Conservation (phyloP, 2,888 invertebrate genomes). For the Clepsis dumicolana region DNA sequence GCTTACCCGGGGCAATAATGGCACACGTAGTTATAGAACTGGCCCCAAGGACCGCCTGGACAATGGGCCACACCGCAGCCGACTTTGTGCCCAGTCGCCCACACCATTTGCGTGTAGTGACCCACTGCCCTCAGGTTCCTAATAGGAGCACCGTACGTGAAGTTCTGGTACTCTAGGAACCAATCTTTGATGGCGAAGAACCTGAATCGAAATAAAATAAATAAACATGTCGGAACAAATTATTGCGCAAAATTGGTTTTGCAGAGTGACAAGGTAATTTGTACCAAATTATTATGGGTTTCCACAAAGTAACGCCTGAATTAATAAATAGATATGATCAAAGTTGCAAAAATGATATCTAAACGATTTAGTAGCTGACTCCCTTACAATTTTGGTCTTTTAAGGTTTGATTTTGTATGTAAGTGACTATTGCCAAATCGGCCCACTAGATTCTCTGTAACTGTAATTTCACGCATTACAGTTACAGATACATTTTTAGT, state of each 20-base stretch:
- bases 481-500: too few relatives aligned
- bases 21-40: constrained; percentile 93
- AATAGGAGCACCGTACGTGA: constrained; percentile 88
- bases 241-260: not conserved
- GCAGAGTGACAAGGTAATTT: not conserved
- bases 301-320: not conserved
- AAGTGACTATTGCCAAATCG: too few relatives aligned
- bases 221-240: not conserved
- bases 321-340: too few relatives aligned
- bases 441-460: too few relatives aligned
- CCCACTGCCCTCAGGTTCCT: constrained; percentile 89
- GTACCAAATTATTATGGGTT: not conserved
- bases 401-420: too few relatives aligned
- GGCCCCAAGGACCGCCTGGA: constrained; percentile 86
- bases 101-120: constrained; percentile 94
- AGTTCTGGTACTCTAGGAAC: constrained; percentile 91
- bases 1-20: constrained; percentile 94
- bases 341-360: too few relatives aligned
- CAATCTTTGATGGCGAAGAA: constrained; percentile 92
- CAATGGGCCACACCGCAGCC: constrained; percentile 92
- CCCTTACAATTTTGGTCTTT: too few relatives aligned
- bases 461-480: too few relatives aligned
- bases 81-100: constrained; percentile 92
- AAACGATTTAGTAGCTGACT: too few relatives aligned
- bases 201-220: constrained; percentile 79